Conservation (phyloP, 2,113 vertebrate genomes). For the Rhizomys pruinosus region DNA sequence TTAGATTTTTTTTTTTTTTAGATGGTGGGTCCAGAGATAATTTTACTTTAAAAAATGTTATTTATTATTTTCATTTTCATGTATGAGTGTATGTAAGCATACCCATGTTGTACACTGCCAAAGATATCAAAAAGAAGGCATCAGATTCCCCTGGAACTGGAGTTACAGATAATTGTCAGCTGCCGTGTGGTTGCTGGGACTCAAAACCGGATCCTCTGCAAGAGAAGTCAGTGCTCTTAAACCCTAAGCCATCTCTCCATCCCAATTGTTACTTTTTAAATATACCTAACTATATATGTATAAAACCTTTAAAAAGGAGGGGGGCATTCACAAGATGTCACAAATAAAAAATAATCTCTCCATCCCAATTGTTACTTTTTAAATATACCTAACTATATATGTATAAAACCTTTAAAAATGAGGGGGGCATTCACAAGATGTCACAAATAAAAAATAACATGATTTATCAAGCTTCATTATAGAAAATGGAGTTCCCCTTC, state of each 20-base stretch:
- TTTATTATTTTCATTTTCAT: too few relatives aligned
- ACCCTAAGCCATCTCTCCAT: too few relatives aligned
- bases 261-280: neutral
- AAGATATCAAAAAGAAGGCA: too few relatives aligned
- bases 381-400: neutral
- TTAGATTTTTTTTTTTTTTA: too few relatives aligned
- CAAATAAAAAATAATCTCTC: neutral
- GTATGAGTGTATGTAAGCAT: too few relatives aligned
- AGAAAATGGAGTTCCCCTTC: neutral
- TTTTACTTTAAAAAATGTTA: neutral
- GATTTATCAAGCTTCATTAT: neutral
- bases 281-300: neutral
- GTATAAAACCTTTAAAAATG: neutral
- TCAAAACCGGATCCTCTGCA: too few relatives aligned
- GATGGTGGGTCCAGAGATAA: neutral
- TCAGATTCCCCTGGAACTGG: too few relatives aligned
- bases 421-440: neutral
- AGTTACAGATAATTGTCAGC: too few relatives aligned
- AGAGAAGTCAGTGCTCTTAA: too few relatives aligned
- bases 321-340: neutral
- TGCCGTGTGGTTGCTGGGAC: too few relatives aligned
- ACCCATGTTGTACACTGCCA: too few relatives aligned
- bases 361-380: neutral
- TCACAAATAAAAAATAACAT: neutral
- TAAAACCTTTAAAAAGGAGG: neutral